Evolutionary conservation across 2,113 vertebrate genomes (phyloP), one percentile per base, ranked within the genome.

Genomic region (Cygnus buccinator): DNA sequence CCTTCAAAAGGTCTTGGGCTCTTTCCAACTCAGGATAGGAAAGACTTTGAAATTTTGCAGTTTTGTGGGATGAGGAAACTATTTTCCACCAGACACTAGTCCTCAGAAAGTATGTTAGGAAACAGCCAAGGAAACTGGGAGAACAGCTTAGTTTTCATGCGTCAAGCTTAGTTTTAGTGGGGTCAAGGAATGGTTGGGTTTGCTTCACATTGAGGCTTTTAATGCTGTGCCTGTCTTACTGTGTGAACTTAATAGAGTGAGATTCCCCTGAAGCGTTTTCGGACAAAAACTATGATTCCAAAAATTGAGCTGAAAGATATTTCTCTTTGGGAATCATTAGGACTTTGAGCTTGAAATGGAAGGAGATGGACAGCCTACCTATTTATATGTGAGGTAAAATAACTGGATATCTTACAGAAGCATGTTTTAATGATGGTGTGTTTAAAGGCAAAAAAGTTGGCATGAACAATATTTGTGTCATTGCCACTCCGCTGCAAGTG

Each of bases 21-120:
- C 55, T 9, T 13, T 91, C 89, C 59, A 89, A 1, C 10, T 80
- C 41, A 25, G 77, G 28, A 35, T 43, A 91, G 63, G 73, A 94
- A 95, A 80, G 26, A 68, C 48, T 78, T 75, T 13, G 17, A 84
- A 84, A 91, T 61, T 77, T 92, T 79, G 13, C 39, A 65, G 44
- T 88, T 95, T 79, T 86, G 67, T 94, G 59, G 35, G 44, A 70
- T 74, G 44, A 77, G 63, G 31, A 82, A 92, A 80, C 26, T 84
- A 25, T 84, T 95, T 96, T 89, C 76, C 55, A 74, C 29, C 59
- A 89, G 41, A 80, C 59, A 18, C 72, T 80, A 3, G 68, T 86
- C 33, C n/a, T 89, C 72, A 90, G 75, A 70, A 95, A 83, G 62
- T 65, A 21, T 74, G 44, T 54, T 86, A 80, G 41, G 76, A 84